Percentiles rank a stretch among this genome's conserved stretches.
Conservation (phyloP, 37 sponge, comb jelly and placozoan genomes). For the Crambe crambe region DNA sequence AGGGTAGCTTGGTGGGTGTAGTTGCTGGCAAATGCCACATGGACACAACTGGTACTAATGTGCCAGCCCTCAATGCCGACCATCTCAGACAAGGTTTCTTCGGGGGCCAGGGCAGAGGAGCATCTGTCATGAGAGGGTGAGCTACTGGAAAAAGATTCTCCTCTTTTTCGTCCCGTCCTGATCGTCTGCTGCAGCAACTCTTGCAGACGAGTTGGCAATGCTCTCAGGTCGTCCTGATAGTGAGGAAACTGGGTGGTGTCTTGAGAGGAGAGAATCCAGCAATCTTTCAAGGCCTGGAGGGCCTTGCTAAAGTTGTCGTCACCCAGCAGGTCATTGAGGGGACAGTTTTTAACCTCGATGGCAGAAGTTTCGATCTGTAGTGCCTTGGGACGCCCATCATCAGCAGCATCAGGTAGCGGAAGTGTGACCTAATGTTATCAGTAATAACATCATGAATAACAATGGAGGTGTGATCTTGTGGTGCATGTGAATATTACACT, state of each 20-base stretch:
- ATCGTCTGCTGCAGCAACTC: slow-evolving; percentile 17
- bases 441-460: no score
- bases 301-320: slow-evolving; percentile 27
- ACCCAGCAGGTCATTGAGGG: slow-evolving; percentile 31
- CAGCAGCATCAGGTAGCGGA: slow-evolving; percentile 36
- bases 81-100: slow-evolving; percentile 20
- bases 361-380: slow-evolving; percentile 71
- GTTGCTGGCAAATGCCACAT: slow-evolving; percentile 38
- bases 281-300: slow-evolving; percentile 10
- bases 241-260: slow-evolving; percentile 62
- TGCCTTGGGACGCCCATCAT: slow-evolving; percentile 60
- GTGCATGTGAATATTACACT: not conserved
- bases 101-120: not conserved
- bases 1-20: slow-evolving; percentile 46
- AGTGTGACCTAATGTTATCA: slow-evolving; percentile 65
- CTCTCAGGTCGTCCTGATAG: slow-evolving; percentile 6
- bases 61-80: slow-evolving; percentile 46
- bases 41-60: slow-evolving; percentile 52
- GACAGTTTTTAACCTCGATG: slow-evolving; percentile 34
- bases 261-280: slow-evolving; percentile 48
- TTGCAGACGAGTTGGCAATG: slow-evolving; percentile 26
- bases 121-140: not conserved
- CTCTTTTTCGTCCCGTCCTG: not conserved
- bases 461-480: not conserved
- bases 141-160: not conserved